Conservation (phyloP, 2,888 invertebrate species). For the Pollenia amentaria region DNA sequence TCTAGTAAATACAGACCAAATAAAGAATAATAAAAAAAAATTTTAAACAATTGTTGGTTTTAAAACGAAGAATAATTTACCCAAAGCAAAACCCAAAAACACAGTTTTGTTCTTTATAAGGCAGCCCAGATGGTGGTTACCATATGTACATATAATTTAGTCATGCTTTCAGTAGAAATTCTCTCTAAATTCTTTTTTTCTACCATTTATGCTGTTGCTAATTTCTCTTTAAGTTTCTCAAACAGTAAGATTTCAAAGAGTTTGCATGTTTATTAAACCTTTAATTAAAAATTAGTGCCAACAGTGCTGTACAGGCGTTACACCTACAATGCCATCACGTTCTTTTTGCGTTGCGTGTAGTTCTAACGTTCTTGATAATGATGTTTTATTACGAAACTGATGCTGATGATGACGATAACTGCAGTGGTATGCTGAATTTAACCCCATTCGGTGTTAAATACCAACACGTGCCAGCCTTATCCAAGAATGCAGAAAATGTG, state of each 20-base stretch:
- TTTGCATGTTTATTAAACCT: background rate
- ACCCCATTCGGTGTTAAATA: slow-evolving; percentile 60
- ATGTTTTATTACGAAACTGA: background rate
- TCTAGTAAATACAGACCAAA: too few species aligned
- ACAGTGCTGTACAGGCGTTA: background rate
- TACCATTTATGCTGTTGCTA: too few species aligned
- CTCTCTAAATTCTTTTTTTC: background rate
- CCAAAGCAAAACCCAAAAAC: too few species aligned
- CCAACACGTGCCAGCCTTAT: slow-evolving; percentile 56
- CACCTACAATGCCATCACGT: slow-evolving; percentile 36
- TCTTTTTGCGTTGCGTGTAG: slow-evolving; percentile 4
- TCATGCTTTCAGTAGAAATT: too few species aligned
- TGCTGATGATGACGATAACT: background rate
- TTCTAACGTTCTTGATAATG: slow-evolving; percentile 35
- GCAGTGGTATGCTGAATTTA: slow-evolving; percentile 7
- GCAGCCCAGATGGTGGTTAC: too few species aligned
- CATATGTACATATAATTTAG: too few species aligned
- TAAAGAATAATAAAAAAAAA: too few species aligned
- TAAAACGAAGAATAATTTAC: too few species aligned
- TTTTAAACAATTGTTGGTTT: too few species aligned
- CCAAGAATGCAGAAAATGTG: slow-evolving; percentile 62
- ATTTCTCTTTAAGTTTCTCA: background rate
- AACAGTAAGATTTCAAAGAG: background rate
- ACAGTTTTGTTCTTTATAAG: too few species aligned
- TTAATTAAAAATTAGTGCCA: slow-evolving; percentile 37